Base-by-base conservation (phyloP, 2,888 invertebrate species). In the Synanthedon andrenaeformis region DNA sequence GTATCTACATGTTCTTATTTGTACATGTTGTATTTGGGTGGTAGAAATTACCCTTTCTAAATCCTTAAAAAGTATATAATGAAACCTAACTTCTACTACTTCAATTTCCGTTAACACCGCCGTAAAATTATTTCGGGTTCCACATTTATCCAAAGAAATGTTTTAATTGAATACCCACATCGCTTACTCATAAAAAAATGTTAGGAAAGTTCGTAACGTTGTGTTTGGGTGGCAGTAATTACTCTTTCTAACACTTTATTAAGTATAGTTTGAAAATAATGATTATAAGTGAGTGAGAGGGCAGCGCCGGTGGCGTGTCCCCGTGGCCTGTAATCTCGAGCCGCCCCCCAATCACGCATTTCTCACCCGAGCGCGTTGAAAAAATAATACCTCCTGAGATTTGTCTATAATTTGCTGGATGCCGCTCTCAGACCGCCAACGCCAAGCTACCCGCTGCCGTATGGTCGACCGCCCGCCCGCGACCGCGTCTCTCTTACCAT, bases 361-460 rank as follows among this genome's bases (percentile, higher is more conserved):
- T 87, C 86, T 87, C 87, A 87, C 87, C 84, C 84, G 74, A 63
- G 74, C 82, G 87, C 82, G 86, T 80, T 87, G 85, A 87, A 87
- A 87, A 86, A 87, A 87, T 87, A 83, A 87, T 84, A 82, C 79
- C 74, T 79, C 72, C 69, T 67, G 76, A 77, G 79, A 79, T 83
- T 86, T 75, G 85, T 85, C 86, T 86, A 84, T 87, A 87, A 87
- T 86, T 87, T 86, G 78, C 76, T 66, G 75, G 72, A 70, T 71
- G 82, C 85, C 84, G 84, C 77, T 65, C 45, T 35, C 35, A 35
- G 45, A 66, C 65, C 60, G 64, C 62, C 45, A 35, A 35, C 35
- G 35, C 35, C 35, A 35, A 35, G 35, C 35, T 10, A 35, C 35
- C 35, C 35, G 35, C 35, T 35, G 35, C 35, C 35, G 35, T 35